A percentile compares a stretch with the other conserved stretches of the same genome.
Conservation (phyloP, 2,888 invertebrate species). For the Pardosa pseudoannulata region DNA sequence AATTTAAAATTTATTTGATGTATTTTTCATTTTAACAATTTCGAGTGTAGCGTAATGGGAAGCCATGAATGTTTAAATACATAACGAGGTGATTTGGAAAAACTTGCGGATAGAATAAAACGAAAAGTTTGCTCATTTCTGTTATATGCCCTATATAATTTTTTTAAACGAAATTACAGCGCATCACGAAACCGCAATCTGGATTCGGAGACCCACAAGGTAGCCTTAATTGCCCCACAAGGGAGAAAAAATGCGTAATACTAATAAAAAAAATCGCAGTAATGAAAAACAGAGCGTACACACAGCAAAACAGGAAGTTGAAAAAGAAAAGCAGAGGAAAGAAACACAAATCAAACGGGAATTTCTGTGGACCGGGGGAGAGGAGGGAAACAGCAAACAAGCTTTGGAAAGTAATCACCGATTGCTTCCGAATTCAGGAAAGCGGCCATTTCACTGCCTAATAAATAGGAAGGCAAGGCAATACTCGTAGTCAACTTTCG, state of each 20-base stretch:
- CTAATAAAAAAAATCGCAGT: not conserved
- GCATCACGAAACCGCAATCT: not conserved
- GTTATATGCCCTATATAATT: too few species aligned
- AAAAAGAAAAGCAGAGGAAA: conserved; percentile 10
- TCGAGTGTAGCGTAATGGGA: too few species aligned
- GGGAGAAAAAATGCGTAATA: not conserved
- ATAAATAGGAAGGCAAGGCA: conserved; percentile 38
- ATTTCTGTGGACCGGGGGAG: not conserved
- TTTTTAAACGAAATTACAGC: not conserved
- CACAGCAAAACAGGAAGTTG: conserved; percentile 18
- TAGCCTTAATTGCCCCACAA: not conserved
- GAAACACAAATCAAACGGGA: not conserved
- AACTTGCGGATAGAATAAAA: too few species aligned
- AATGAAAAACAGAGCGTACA: conserved; percentile 19
- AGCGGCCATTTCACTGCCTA: conserved; percentile 32
- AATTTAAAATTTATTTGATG: too few species aligned
- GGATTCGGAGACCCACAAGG: not conserved
- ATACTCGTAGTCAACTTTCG: conserved; percentile 53
- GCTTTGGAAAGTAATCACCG: conserved; percentile 49
- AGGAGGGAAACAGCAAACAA: conserved; percentile 19
- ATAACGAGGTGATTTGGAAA: too few species aligned
- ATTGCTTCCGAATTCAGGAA: conserved; percentile 40
- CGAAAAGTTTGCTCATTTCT: too few species aligned
- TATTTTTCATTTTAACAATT: too few species aligned
- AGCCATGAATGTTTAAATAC: too few species aligned